Evolutionary conservation across 2,888 invertebrate genomes (phyloP).

Genomic region (Alentia gelatinosa): DNA sequence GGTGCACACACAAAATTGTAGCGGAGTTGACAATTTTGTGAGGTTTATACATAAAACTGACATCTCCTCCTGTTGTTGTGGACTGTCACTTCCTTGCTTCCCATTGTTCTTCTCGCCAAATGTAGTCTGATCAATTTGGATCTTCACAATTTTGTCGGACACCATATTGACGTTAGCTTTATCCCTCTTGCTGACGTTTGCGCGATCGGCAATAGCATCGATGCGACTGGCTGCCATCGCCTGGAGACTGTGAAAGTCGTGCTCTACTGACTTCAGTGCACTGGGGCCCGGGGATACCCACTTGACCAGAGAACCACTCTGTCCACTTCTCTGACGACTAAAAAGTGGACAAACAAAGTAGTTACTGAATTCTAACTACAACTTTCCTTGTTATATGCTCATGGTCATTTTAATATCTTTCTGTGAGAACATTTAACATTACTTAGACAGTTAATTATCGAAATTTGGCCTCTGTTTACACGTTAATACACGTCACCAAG

Average conservation of each 20-base stretch:
- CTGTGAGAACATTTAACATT: too few relatives aligned
- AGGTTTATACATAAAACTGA: constrained; percentile 86
- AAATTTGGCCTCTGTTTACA: too few relatives aligned
- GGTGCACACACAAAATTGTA: constrained; percentile 89
- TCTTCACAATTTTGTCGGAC: constrained; percentile 16
- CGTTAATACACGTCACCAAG: too few relatives aligned
- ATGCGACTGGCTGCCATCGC: neutral
- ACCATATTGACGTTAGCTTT: neutral
- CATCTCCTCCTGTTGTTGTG: neutral
- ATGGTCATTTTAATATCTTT: too few relatives aligned
- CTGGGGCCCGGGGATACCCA: too few relatives aligned
- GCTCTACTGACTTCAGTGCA: neutral
- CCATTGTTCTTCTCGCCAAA: neutral
- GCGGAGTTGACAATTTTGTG: constrained; percentile 84
- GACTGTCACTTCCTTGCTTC: neutral
- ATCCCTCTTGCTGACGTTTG: neutral
- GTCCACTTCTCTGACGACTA: too few relatives aligned
- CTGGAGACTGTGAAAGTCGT: too few relatives aligned
- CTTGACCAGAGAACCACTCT: too few relatives aligned
- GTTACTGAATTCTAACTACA: too few relatives aligned
- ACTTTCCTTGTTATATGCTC: too few relatives aligned
- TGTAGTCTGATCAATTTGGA: neutral
- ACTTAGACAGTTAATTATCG: too few relatives aligned
- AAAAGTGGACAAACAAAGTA: too few relatives aligned
- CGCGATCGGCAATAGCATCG: neutral